These are phyloP conservation scores for Pterocles burchelli DNA, from an alignment of 2,113 vertebrate species.

Conservation along the genomic window DNA sequence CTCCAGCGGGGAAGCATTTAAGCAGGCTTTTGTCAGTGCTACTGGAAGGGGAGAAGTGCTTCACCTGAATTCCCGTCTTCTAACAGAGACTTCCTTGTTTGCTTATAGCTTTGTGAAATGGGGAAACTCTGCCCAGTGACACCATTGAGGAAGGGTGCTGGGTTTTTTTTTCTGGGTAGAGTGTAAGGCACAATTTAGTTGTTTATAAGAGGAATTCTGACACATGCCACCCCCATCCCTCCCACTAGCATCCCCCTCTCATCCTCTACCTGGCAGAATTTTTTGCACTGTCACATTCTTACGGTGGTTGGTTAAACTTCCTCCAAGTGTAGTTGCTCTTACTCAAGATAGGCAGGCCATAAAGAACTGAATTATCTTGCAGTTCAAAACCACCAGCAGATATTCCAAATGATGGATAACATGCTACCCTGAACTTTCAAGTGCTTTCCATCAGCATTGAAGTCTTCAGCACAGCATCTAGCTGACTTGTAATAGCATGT, in stretches of 20 bases:
- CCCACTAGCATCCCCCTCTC: neutral
- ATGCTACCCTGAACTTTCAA: neutral
- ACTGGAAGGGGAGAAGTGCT: neutral
- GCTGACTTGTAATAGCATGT: neutral
- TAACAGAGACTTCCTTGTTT: constrained; percentile 8
- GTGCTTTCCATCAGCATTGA: neutral
- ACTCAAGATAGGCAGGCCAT: neutral
- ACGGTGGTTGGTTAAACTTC: neutral
- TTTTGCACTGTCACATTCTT: neutral
- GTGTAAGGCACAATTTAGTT: neutral
- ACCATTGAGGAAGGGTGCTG: neutral
- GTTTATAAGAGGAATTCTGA: neutral
- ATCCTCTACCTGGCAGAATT: neutral
- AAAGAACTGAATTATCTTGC: neutral
- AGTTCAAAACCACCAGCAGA: neutral
- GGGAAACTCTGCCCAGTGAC: neutral
- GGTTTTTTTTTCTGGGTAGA: neutral
- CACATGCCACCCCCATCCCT: neutral
- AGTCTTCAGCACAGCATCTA: neutral
- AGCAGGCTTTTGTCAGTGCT: neutral
- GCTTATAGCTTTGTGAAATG: neutral
- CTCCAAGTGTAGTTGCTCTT: neutral
- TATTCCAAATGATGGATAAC: neutral
- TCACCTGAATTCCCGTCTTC: neutral
- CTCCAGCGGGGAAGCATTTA: neutral